Evolutionary conservation across 2,888 invertebrate genomes (phyloP).

Genomic region (Cephus runcator): DNA sequence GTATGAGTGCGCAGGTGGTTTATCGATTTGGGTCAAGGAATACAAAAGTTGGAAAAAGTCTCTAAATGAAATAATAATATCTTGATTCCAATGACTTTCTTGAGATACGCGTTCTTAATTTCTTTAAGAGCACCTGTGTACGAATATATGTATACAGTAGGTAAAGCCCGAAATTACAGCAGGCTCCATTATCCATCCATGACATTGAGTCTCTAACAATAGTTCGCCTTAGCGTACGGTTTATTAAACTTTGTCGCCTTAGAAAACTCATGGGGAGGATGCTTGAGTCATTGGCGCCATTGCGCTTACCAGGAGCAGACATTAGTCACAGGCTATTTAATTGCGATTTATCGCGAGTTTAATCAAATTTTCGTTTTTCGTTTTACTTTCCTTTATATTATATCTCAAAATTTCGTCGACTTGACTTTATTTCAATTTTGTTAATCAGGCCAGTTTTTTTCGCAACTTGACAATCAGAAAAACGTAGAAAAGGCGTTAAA

Average conservation of each 20-base stretch:
- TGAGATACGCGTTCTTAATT: background rate
- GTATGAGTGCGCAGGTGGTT: background rate
- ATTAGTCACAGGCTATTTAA: background rate
- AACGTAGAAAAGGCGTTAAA: no score
- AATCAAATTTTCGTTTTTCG: no score
- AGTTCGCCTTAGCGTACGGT: background rate
- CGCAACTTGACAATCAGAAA: no score
- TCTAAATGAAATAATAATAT: background rate
- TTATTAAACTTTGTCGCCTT: slow-evolving; percentile 18
- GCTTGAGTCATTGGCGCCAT: slow-evolving; percentile 21
- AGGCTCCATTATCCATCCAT: background rate
- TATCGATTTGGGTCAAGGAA: background rate
- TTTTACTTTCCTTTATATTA: background rate
- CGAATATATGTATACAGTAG: no score
- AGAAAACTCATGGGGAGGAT: slow-evolving; percentile 18
- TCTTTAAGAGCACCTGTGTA: background rate
- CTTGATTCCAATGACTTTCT: background rate
- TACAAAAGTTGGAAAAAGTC: background rate
- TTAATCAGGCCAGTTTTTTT: background rate
- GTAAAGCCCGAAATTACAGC: background rate
- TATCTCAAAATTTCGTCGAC: background rate
- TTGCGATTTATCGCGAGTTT: background rate
- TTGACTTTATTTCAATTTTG: background rate
- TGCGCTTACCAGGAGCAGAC: background rate
- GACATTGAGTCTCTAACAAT: background rate